Evolutionary conservation across 2,888 invertebrate species (phyloP).

Genomic region (Stenolophus ochropezus): DNA sequence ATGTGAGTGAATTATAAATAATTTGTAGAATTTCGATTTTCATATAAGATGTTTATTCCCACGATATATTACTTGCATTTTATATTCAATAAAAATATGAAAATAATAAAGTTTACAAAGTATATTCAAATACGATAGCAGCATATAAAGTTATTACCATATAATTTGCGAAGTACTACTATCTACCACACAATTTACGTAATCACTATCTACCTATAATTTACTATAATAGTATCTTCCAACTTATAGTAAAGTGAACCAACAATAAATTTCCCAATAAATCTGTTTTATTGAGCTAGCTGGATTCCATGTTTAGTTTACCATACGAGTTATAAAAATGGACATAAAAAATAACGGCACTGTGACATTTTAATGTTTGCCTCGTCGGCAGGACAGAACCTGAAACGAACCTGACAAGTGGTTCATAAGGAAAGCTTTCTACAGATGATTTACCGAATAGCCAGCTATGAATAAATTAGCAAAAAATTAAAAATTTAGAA

Average conservation of each 20-base stretch:
- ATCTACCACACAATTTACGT: background rate
- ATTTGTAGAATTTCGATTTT: too few species aligned
- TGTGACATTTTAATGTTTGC: constrained; percentile 27
- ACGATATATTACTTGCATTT: too few species aligned
- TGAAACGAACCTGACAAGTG: background rate
- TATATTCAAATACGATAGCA: background rate
- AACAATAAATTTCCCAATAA: constrained; percentile 31
- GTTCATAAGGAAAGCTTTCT: background rate
- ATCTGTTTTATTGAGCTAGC: constrained; percentile 32
- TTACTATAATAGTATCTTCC: constrained; percentile 3
- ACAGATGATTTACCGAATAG: background rate
- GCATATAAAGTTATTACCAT: background rate
- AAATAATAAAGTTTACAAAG: background rate
- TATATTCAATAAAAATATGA: background rate
- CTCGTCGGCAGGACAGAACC: background rate
- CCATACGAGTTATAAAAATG: constrained; percentile 36
- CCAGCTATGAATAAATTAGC: background rate
- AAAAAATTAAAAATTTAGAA: background rate
- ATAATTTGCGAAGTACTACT: constrained; percentile 21
- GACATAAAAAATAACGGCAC: constrained; percentile 38
- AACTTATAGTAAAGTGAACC: background rate
- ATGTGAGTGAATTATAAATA: too few species aligned
- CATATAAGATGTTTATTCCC: too few species aligned
- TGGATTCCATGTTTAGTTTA: constrained; percentile 23
- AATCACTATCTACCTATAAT: constrained; percentile 22